Conservation (phyloP, 2,797 vertebrate species). For the Sphenodon punctatus region DNA sequence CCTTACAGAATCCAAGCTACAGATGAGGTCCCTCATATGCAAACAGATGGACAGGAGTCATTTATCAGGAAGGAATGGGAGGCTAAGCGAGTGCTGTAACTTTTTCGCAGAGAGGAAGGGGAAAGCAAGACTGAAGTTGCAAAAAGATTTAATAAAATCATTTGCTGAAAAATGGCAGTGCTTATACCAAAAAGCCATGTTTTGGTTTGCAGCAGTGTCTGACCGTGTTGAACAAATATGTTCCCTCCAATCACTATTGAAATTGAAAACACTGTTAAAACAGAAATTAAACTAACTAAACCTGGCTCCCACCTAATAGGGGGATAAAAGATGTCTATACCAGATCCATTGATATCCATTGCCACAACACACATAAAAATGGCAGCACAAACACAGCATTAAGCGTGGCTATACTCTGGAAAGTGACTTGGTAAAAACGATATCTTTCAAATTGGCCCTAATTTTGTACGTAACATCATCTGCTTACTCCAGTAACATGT, state of each 20-base stretch:
- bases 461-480: not conserved
- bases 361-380: constrained; percentile 51
- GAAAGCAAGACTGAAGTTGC: no score
- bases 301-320: constrained; percentile 60
- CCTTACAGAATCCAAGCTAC: no score
- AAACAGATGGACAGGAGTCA: no score
- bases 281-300: constrained; percentile 48
- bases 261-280: constrained; percentile 45
- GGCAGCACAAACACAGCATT: constrained; percentile 50
- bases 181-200: no score
- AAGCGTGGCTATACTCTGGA: constrained; percentile 61
- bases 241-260: constrained; percentile 54
- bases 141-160: no score
- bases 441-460: not conserved
- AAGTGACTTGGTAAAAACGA: constrained; percentile 25
- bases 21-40: no score
- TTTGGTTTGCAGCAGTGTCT: constrained; percentile 56
- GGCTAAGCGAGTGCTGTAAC: no score
- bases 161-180: no score
- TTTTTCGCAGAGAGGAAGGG: no score
- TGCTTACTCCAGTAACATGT: not conserved
- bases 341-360: constrained; percentile 64
- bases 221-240: constrained; percentile 69
- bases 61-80: no score
- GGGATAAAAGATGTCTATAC: constrained; percentile 2